A percentile compares a stretch with the other conserved stretches of the same genome.
phyloP scores from a whole-genome alignment of 2,888 invertebrate genomes.

The Pseudolycoriella hygida region DNA sequence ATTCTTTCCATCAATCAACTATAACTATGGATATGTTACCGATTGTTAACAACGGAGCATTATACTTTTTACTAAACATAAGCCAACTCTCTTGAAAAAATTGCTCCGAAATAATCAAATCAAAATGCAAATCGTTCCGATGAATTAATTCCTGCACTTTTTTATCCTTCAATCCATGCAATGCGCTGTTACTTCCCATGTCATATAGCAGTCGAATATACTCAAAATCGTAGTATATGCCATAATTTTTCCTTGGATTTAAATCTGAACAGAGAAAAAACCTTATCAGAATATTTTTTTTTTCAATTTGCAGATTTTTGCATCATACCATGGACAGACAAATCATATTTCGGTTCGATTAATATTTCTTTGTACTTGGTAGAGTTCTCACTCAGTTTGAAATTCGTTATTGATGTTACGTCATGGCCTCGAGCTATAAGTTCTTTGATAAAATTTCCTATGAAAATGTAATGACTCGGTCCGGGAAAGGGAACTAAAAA shows the following conservation, averaged over 20 bases:
- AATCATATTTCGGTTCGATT: background rate
- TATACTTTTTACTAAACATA: slow-evolving; percentile 28
- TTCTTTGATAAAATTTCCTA: slow-evolving; percentile 24
- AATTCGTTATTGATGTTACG: slow-evolving; percentile 22
- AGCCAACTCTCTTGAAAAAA: slow-evolving; percentile 30
- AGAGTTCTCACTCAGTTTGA: slow-evolving; percentile 18
- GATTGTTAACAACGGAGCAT: slow-evolving; percentile 26
- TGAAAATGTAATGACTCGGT: slow-evolving; percentile 29
- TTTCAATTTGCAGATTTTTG: background rate
- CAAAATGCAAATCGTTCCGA: slow-evolving; percentile 25
- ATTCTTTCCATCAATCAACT: background rate
- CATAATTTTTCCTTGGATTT: too few relatives aligned
- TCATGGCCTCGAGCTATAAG: slow-evolving; percentile 28
- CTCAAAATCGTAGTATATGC: background rate
- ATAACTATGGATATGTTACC: background rate
- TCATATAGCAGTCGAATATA: background rate
- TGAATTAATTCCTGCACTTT: slow-evolving; percentile 20
- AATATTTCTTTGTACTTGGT: background rate
- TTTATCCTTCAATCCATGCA: slow-evolving; percentile 19
- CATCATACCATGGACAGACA: background rate
- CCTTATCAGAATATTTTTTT: background rate
- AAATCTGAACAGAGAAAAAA: background rate
- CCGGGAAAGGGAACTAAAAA: slow-evolving; percentile 28
- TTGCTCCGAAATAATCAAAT: slow-evolving; percentile 28
- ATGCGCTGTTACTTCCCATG: background rate